Evolutionary conservation across 2,797 vertebrate species (phyloP).

Genomic region (Nasua narica): DNA sequence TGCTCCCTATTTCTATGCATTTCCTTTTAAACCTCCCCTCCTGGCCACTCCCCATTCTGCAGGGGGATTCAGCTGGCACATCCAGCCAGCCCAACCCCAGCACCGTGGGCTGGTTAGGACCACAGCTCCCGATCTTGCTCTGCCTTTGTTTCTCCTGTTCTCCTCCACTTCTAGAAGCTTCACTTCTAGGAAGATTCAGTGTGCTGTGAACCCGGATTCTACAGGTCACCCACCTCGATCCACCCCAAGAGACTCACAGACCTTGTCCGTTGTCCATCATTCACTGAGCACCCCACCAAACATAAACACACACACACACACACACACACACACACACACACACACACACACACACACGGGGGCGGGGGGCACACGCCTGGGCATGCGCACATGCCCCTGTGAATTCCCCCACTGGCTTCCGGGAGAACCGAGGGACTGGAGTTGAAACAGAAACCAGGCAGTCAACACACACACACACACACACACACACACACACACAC

Average conservation of each 20-base stretch:
- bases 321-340: background rate
- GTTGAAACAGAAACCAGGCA: background rate
- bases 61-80: background rate
- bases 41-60: background rate
- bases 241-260: background rate
- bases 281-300: background rate
- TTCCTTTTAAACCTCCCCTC: background rate
- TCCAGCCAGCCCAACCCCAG: background rate
- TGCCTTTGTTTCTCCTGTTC: background rate
- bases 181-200: background rate
- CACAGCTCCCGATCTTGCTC: fast-evolving
- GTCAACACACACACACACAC: background rate
- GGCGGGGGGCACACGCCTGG: too few species aligned
- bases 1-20: background rate
- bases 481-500: background rate
- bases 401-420: background rate
- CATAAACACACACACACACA: background rate
- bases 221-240: too few species aligned
- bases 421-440: background rate
- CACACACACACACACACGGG: background rate
- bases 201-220: background rate
- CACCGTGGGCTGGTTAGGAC: background rate
- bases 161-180: background rate
- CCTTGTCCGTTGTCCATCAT: background rate
- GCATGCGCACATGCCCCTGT: too few species aligned